Evolutionary conservation across 1,140 invertebrate species (phyloP).

Genomic region (Olivierus martensii): DNA sequence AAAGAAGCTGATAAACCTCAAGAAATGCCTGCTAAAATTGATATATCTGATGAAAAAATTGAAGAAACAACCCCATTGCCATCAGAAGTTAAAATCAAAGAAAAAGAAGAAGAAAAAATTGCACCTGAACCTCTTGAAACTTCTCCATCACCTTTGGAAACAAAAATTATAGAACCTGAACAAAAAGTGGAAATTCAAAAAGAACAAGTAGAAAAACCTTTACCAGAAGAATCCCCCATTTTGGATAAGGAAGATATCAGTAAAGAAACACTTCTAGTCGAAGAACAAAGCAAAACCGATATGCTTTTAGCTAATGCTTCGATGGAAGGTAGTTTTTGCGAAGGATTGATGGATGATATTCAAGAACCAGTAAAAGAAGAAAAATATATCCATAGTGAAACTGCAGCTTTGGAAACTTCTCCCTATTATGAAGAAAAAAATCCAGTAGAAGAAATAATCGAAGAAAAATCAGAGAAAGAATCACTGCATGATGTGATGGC

Average conservation of each 20-base stretch:
- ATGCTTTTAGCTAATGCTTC: neutral
- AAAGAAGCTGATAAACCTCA: neutral
- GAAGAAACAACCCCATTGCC: neutral
- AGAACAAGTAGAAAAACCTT: neutral
- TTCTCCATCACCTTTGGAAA: neutral
- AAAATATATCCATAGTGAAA: neutral
- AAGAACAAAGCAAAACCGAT: neutral
- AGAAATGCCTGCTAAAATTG: neutral
- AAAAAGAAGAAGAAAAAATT: neutral
- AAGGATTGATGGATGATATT: neutral
- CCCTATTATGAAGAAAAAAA: neutral
- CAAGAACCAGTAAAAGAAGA: neutral
- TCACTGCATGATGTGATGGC: neutral
- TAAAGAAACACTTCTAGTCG: neutral
- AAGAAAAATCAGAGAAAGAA: neutral
- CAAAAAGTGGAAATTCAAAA: neutral
- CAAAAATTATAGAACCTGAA: neutral
- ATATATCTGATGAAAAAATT: neutral
- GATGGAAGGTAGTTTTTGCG: slow-evolving; percentile 15
- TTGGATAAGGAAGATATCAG: neutral
- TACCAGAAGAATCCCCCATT: neutral
- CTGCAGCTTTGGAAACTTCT: neutral
- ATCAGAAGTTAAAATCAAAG: neutral
- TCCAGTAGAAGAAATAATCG: neutral
- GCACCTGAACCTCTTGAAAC: neutral